phyloP scores from a whole-genome alignment of 2,888 invertebrate species.

The Cryptus armator region DNA sequence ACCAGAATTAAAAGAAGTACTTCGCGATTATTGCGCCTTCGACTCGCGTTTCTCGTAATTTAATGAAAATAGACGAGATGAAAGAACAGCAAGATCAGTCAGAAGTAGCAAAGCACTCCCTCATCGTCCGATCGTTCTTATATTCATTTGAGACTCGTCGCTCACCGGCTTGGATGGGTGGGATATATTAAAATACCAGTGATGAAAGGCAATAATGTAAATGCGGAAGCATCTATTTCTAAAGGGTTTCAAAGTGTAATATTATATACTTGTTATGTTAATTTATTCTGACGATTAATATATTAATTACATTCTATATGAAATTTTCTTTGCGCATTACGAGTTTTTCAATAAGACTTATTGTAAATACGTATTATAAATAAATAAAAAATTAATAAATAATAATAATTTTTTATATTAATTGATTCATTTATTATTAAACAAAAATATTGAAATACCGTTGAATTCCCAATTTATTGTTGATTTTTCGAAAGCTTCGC shows the following conservation, averaged over 20 bases:
- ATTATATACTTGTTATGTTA: not conserved
- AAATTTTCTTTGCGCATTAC: not conserved
- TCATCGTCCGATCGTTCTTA: slow-evolving; percentile 18
- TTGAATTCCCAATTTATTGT: too few species aligned
- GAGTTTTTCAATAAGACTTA: too few species aligned
- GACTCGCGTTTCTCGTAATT: slow-evolving; percentile 49
- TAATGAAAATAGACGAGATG: slow-evolving; percentile 59
- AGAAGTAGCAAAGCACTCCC: not conserved
- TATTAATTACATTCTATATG: slow-evolving; percentile 38
- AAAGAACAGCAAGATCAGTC: slow-evolving; percentile 44
- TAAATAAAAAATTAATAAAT: too few species aligned
- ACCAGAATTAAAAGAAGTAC: slow-evolving; percentile 62
- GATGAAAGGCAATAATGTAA: slow-evolving; percentile 33
- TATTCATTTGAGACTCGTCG: slow-evolving; percentile 28
- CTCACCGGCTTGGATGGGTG: not conserved
- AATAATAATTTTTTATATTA: too few species aligned
- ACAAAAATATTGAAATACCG: too few species aligned
- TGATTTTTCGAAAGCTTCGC: too few species aligned
- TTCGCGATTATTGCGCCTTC: slow-evolving; percentile 60
- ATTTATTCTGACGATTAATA: slow-evolving; percentile 19
- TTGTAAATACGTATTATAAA: too few species aligned
- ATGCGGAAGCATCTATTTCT: not conserved
- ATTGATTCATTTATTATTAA: too few species aligned
- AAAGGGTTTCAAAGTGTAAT: slow-evolving; percentile 20
- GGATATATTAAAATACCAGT: slow-evolving; percentile 16